Evolutionary conservation across 2,888 invertebrate species (phyloP).

Genomic region (Yponomeuta cagnagella): DNA sequence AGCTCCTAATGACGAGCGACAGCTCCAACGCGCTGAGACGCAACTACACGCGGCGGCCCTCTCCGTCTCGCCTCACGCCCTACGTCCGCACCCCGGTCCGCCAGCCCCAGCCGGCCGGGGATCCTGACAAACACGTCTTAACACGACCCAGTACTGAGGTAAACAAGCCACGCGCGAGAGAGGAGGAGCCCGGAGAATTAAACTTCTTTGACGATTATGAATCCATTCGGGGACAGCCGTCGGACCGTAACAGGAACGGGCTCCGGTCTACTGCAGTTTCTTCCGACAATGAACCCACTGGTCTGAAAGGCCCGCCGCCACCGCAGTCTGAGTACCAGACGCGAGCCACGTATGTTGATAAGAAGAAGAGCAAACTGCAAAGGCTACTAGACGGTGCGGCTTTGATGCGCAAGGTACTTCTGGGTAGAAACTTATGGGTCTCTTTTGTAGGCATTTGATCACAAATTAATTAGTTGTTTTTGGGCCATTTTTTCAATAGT

Average conservation of each 20-base stretch:
- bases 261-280: neutral
- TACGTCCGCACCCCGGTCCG: conserved; percentile 30
- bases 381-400: conserved; percentile 46
- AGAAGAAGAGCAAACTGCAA: conserved; percentile 41
- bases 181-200: neutral
- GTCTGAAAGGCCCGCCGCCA: neutral
- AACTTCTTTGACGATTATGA: conserved; percentile 5
- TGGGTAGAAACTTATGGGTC: neutral
- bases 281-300: too few species aligned
- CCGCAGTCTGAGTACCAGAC: neutral
- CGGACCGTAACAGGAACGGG: neutral
- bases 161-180: conserved; percentile 15
- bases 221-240: neutral
- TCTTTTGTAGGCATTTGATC: neutral
- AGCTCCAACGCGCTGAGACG: conserved; percentile 49
- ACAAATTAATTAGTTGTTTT: too few species aligned
- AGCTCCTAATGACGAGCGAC: conserved; percentile 77
- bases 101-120: neutral
- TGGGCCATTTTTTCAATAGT: too few species aligned
- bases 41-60: conserved; percentile 56
- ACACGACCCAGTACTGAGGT: neutral
- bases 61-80: conserved; percentile 48
- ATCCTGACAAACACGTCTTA: neutral
- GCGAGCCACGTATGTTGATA: conserved; percentile 29
- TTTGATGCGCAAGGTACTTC: conserved; percentile 13